These are phyloP conservation scores for Epinotia brunnichana DNA, from an alignment of 2,888 invertebrate species.

Conservation along the genomic window DNA sequence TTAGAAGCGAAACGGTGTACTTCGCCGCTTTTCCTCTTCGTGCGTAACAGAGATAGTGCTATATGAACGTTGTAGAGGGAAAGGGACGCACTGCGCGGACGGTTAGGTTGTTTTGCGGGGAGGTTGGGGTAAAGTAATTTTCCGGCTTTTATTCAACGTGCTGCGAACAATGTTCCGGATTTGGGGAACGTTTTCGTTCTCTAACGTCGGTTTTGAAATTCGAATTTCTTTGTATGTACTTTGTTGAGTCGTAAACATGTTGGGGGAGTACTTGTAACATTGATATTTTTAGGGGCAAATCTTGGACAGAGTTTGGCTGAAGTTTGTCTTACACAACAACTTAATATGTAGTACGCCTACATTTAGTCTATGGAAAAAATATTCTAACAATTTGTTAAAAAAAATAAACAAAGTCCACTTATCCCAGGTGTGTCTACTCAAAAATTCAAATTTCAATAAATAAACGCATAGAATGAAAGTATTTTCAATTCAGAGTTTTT, in stretches of 20 bases:
- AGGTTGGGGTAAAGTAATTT: slow-evolving; percentile 74
- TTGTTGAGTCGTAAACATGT: neutral
- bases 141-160: slow-evolving; percentile 78
- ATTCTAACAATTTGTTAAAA: too few relatives aligned
- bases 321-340: too few relatives aligned
- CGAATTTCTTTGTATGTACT: neutral
- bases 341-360: too few relatives aligned
- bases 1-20: slow-evolving; percentile 69
- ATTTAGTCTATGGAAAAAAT: too few relatives aligned
- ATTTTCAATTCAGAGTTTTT: too few relatives aligned
- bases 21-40: slow-evolving; percentile 65
- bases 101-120: slow-evolving; percentile 64
- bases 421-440: too few relatives aligned
- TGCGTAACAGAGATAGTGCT: slow-evolving; percentile 58
- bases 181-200: slow-evolving; percentile 37
- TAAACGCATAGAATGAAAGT: too few relatives aligned
- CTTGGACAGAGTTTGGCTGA: too few relatives aligned
- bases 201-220: slow-evolving; percentile 29
- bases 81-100: slow-evolving; percentile 60
- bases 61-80: slow-evolving; percentile 52
- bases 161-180: slow-evolving; percentile 64
- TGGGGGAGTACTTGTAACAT: too few relatives aligned
- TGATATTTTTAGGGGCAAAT: too few relatives aligned
- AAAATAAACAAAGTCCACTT: too few relatives aligned
- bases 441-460: too few relatives aligned